Evolutionary conservation across 2,888 invertebrate genomes (phyloP), one percentile per base, ranked within the genome.

Genomic region (Lepidonotus clava): DNA sequence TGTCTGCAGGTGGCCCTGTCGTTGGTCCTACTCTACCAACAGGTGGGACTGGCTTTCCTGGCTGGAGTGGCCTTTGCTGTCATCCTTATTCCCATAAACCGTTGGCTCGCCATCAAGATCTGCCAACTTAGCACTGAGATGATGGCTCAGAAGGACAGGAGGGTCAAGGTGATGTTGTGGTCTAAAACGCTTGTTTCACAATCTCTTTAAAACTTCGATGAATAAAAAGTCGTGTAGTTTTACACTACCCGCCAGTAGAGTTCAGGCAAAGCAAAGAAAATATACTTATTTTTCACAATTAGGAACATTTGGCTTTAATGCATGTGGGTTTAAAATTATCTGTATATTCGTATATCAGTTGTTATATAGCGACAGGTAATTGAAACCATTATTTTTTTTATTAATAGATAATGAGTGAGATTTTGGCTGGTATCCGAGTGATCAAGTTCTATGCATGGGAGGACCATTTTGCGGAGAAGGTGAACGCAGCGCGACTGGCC

Each of bases 401-500:
- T 8, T 40, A 84, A n/a, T 88, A 95, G 95, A 95, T 97, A 53
- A 97, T 98, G 92, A 96, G 97, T 83, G 99, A 99, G 95, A 95
- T 98, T 88, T 95, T 99, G 87, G 95, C 96, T 90, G 98, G 98
- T 28, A 98, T 99, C 86, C 96, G 97, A 90, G 96, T 97, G 11
- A 96, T 99, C 41, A 99, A 99, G 94, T 95, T 98, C 87, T 97
- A 98, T 93, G 97, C 97, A 24, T 99, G 98, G 98, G 99, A 99
- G 94, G 96, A 96, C 87, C 96, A 97, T 93, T 98, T 99, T 92
- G 96, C 96, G 76, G 94, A 95, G 46, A 95, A 95, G 94, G 93
- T 94, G 28, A 95, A 97, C 80, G 95, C 95, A 41, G 88, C 93
- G 18, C 90, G 95, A 87, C 88, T 91, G 32, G 95, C 95, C 67